Conservation (phyloP, 2,113 vertebrate genomes). For the Capreolus pygargus region DNA sequence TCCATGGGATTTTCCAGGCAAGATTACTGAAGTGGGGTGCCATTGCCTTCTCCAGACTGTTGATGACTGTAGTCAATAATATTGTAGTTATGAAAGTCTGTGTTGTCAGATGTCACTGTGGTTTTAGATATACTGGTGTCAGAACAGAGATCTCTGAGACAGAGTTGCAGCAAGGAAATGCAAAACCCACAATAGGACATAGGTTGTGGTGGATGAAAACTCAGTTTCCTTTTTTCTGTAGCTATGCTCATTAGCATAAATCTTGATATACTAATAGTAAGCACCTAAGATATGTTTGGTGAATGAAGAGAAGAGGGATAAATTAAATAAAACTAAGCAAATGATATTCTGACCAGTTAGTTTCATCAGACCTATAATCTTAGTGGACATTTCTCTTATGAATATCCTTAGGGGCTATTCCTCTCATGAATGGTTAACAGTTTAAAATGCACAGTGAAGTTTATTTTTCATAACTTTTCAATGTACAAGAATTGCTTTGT, state of each 20-base stretch:
- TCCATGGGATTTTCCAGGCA: no score
- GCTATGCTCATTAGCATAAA: neutral
- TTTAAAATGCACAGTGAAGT: neutral
- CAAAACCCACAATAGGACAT: neutral
- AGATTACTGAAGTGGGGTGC: no score
- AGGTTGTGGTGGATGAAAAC: neutral
- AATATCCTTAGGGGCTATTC: neutral
- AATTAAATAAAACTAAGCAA: neutral
- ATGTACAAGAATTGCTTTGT: neutral
- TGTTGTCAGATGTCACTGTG: neutral
- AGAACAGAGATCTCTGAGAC: neutral
- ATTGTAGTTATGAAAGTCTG: neutral
- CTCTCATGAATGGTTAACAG: neutral
- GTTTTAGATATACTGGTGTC: neutral
- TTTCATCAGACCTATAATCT: neutral
- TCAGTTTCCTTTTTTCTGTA: neutral
- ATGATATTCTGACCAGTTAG: neutral
- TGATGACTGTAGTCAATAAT: neutral
- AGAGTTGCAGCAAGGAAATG: neutral
- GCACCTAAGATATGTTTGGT: neutral
- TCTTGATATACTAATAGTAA: neutral
- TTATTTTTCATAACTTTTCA: constrained; percentile 5
- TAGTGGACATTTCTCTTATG: neutral
- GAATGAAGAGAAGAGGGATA: neutral
- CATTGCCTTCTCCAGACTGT: no score